Evolutionary conservation across 2,113 vertebrate genomes (phyloP), one percentile per base, ranked within the genome.

Genomic region (Calonectris borealis): DNA sequence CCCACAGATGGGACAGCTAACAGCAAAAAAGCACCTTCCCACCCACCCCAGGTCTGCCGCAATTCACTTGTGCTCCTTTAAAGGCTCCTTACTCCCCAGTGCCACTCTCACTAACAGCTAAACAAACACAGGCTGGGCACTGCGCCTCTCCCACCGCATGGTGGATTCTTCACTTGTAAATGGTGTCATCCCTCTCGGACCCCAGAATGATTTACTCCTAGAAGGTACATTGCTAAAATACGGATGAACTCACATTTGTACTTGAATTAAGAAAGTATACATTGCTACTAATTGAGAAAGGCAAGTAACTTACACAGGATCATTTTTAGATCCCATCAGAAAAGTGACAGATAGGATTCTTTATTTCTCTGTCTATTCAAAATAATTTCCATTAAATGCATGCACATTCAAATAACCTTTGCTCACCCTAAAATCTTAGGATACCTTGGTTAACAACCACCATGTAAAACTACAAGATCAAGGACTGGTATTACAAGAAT

Each of bases 111-210:
- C 44, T 29, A 79, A 66, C 16, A 75, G 61, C 83, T 62, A 86
- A 88, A 86, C 24, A 60, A 38, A 89, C 0, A 0, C 57, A 78
- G 34, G 26, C 84, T 86, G 72, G 76, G 65, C 93, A 93, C 19
- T 1, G 0, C 14, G 42, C 55, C 91, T 68, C 60, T 88, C 34
- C 27, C 61, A 26, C 22, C 0, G 2, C 44, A 69, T 0, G 0
- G 32, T 17, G 5, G 38, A 55, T 31, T 44, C 68, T 42, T 83
- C 31, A 32, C 52, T 48, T 42, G 44, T 36, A 78, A 96, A 86
- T 6, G 0, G 3, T 12, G 16, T 40, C 6, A 1, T 16, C 14
- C 32, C 27, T 68, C 49, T 15, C 0, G 1, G n/a, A 52, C 18
- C 25, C 46, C n/a, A 66, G 55, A 58, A 34, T 34, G 13, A 68